Evolutionary conservation across 1,140 invertebrate genomes (phyloP), one percentile per base, ranked within the genome.

Genomic region (Arctopsyche grandis): DNA sequence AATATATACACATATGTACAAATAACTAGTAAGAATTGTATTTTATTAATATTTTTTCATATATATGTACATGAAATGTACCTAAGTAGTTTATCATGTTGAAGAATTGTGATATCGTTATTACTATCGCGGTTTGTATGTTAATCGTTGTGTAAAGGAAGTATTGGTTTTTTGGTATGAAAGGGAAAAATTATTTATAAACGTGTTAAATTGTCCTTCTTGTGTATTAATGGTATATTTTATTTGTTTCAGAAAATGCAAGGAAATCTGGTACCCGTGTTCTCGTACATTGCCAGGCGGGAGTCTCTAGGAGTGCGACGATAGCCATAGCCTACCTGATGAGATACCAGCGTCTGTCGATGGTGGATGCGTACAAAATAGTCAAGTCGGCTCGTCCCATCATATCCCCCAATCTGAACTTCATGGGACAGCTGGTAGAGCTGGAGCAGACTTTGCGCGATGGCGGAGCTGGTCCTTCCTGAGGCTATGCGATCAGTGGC

Each of bases 401-500:
- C 85, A 98, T 99, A 83, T 97, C 96, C 66, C 97, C 97, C 0
- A 98, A 99, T 88, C 91, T 99, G 63, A 99, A 99, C 85, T 99
- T 99, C 88, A 97, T 99, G 93, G 96, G 94, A 9, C 97, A 99
- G 87, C 89, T 99, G 82, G 88, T 96, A 46, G 96, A 98, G 84
- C 91, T 96, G 83, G 96, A 98, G 85, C 92, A 95, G 83, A 91
- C 88, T 75, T 85, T 94, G 78, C 88, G 89, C 26, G 90, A 86
- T 79, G 88, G 86, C 75, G 89, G 87, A 22, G 80, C 77, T 0
- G 81, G 81, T 5, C 79, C 78, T 76, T 83, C 70, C 83, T 77
- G 75, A 77, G 66, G 75, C 14, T 43, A 19, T 24, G 0, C 0
- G 48, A 48, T 16, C 5, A 26, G 48, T 26, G 38, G 66, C 44